Base-by-base conservation (phyloP, 2,113 vertebrate genomes). In the Microcebus tavaratra region DNA sequence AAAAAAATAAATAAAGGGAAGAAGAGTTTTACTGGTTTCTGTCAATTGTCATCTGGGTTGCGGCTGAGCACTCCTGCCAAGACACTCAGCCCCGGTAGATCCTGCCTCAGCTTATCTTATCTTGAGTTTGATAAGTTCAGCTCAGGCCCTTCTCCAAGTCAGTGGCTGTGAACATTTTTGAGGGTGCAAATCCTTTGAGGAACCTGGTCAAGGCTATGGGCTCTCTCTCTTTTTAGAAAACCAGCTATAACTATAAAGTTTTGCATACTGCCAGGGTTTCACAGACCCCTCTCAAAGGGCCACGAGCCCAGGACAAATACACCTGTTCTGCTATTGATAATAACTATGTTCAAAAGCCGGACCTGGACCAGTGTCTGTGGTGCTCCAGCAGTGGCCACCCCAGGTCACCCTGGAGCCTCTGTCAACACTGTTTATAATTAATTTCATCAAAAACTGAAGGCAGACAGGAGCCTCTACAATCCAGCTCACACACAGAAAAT, bases 41-140 rank as follows among this genome's bases (percentile, higher is more conserved):
- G 45, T 39, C 31, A 14, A 25, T 17, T 39, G 68, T 1, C 9
- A 23, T 7, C 3, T 5, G 5, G 31, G 68, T 18, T 6, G 36
- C 34, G 6, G 21, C 42, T 0, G 21, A 8, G 55, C 11, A 1
- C 39, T 1, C 4, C 25, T 12, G 48, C 31, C 11, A 21, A 68
- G 67, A 12, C 8, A 5, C 0, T 31, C 1, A 5, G 31, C 27
- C 0, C 10, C 0, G 2, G 6, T 0, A 5, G 57, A 34, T 15
- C 80, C 21, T 2, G 12, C 3, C 17, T 1, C 0, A 1, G n/a
- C 42, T 57, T 14, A 63, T 34, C 50, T 73, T 3, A 14, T 81
- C 83, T 50, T 31, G 6, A 2, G 31, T 18, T 29, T 8, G 8
- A 36, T 2, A 5, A 27, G 29, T n/a, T 53, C 27, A 18, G 31